A percentile compares a stretch with the other conserved stretches of the same genome.
Evolutionary conservation across 1,140 invertebrate species (phyloP).

Genomic region (Lepidostoma basale): DNA sequence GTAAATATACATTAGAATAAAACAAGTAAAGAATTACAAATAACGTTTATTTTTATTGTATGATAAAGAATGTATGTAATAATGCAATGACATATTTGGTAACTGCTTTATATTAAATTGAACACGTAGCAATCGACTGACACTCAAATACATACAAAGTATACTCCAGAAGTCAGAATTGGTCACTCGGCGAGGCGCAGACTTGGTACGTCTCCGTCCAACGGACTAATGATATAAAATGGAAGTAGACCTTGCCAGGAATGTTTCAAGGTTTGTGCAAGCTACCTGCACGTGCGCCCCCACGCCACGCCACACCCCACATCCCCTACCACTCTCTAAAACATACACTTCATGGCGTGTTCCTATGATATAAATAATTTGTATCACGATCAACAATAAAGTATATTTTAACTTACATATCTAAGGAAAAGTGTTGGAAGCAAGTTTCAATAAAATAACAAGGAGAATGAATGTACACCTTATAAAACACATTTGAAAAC

Average conservation of each 20-base stretch:
- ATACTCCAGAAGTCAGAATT: neutral
- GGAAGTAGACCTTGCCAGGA: conserved; percentile 40
- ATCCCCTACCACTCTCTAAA: conserved; percentile 21
- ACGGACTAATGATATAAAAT: conserved; percentile 29
- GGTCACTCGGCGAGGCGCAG: conserved; percentile 3
- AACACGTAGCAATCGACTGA: conserved; percentile 32
- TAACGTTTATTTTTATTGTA: conserved; percentile 46
- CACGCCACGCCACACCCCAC: neutral
- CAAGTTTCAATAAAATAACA: too few species aligned
- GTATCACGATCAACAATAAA: conserved; percentile 30
- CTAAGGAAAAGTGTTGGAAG: conserved; percentile 29
- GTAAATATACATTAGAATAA: conserved; percentile 7
- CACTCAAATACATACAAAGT: conserved; percentile 16
- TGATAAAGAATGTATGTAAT: conserved; percentile 44
- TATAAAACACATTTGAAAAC: too few species aligned
- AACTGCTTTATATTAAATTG: conserved; percentile 44
- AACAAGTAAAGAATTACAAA: conserved; percentile 40
- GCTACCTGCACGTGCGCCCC: neutral
- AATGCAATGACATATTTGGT: conserved; percentile 47
- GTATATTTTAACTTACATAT: conserved; percentile 14
- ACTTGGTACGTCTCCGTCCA: neutral
- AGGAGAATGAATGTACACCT: too few species aligned
- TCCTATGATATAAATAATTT: conserved; percentile 33
- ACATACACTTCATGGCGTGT: conserved; percentile 31
- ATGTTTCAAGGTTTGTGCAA: conserved; percentile 39